phyloP scores from a whole-genome alignment of 2,888 invertebrate species.

The Arrhopalites spinosus region DNA sequence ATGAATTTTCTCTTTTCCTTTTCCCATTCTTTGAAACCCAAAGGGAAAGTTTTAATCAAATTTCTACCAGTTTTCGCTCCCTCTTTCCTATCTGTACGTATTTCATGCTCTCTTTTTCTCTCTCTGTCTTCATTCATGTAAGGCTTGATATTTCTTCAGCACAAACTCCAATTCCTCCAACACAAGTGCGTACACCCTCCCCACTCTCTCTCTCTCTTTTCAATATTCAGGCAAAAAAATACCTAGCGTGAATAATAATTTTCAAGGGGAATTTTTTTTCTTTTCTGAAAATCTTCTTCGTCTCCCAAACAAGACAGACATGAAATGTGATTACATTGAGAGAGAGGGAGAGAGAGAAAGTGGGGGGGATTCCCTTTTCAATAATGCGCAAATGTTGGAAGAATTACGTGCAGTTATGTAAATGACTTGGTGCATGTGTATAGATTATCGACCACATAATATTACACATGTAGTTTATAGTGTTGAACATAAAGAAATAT shows the following conservation, averaged over 20 bases:
- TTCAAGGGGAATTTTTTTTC: background rate
- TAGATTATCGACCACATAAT: background rate
- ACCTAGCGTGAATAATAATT: too few species aligned
- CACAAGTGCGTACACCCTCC: too few species aligned
- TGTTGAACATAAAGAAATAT: background rate
- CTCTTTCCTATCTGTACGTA: too few species aligned
- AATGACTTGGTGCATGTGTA: background rate
- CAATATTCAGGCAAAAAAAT: background rate
- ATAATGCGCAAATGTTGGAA: too few species aligned
- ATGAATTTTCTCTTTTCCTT: constrained; percentile 27
- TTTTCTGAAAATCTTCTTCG: background rate
- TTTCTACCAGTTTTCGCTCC: constrained; percentile 41
- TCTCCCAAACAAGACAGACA: too few species aligned
- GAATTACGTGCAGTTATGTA: too few species aligned
- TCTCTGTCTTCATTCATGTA: constrained; percentile 6
- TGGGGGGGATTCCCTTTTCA: too few species aligned
- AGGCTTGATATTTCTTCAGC: background rate
- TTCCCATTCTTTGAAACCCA: constrained; percentile 26
- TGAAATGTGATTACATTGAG: too few species aligned
- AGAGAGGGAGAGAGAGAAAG: too few species aligned
- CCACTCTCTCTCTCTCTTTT: background rate
- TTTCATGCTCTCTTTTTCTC: background rate
- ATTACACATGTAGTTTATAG: background rate
- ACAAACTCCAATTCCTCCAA: background rate
- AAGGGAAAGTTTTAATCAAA: constrained; percentile 48